phyloP scores from a whole-genome alignment of 2,888 invertebrate species.

The Adineta ricciae region DNA sequence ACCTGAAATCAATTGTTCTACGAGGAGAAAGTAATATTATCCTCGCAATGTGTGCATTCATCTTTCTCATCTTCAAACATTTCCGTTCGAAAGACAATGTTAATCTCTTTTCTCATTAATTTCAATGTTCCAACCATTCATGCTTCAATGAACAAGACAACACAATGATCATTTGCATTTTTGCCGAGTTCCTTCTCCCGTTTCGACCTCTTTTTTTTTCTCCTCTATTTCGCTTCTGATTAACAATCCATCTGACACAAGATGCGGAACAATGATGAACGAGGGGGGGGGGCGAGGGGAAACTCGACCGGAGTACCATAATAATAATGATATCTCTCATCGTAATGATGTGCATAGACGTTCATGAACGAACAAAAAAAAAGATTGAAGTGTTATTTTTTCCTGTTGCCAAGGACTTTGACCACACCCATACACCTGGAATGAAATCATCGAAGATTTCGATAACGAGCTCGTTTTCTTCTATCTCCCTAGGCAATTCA shows the following conservation, averaged over 20 bases:
- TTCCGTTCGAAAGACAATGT: background rate
- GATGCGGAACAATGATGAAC: background rate
- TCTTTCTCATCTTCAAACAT: background rate
- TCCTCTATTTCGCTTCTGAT: background rate
- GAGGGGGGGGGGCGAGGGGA: background rate
- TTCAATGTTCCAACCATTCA: background rate
- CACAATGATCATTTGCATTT: background rate
- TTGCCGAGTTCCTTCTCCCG: background rate
- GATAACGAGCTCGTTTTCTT: background rate
- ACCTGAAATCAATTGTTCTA: background rate
- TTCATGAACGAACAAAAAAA: background rate
- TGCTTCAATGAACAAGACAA: background rate
- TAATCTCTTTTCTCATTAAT: constrained; percentile 21
- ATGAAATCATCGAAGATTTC: background rate
- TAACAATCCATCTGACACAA: background rate
- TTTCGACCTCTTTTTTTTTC: background rate
- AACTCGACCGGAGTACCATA: background rate
- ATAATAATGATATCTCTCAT: background rate
- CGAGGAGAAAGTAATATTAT: background rate
- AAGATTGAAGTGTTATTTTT: background rate
- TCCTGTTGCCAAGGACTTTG: background rate
- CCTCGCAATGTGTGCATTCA: background rate
- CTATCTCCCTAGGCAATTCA: background rate
- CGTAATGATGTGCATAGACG: background rate
- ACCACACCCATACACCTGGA: background rate